These are phyloP conservation scores for Drosophila parabipectinata DNA, from an alignment of 1,140 invertebrate species.

Conservation along the genomic window DNA sequence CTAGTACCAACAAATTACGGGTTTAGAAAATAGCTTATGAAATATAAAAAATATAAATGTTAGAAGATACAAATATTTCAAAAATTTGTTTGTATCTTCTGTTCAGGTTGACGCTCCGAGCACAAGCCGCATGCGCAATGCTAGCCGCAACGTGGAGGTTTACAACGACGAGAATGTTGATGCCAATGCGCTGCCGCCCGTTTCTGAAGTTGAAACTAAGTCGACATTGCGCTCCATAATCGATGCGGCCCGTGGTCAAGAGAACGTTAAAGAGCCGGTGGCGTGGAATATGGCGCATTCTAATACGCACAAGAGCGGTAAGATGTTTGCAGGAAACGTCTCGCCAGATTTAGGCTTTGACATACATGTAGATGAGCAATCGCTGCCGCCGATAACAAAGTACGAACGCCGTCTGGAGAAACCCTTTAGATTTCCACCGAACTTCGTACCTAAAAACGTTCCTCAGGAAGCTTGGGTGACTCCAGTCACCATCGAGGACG, in stretches of 20 bases:
- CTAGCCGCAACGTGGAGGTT: slow-evolving; percentile 58
- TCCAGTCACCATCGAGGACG: slow-evolving; percentile 69
- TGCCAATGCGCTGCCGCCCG: slow-evolving; percentile 32
- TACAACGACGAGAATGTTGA: slow-evolving; percentile 75
- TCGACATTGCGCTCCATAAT: slow-evolving; percentile 85
- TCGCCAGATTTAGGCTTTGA: slow-evolving; percentile 58
- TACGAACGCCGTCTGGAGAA: slow-evolving; percentile 61
- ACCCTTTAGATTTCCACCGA: slow-evolving; percentile 53
- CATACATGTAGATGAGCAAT: slow-evolving; percentile 73
- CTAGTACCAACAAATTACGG: no score
- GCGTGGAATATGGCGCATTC: slow-evolving; percentile 85
- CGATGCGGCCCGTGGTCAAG: slow-evolving; percentile 85
- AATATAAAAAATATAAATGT: not conserved
- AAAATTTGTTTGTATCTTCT: not conserved
- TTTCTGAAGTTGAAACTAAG: slow-evolving; percentile 14
- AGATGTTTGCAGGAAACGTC: slow-evolving; percentile 47
- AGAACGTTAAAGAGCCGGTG: slow-evolving; percentile 87
- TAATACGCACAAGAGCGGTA: slow-evolving; percentile 68
- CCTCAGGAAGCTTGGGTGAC: slow-evolving; percentile 62
- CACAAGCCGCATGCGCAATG: slow-evolving; percentile 45
- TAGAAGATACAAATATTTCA: no score
- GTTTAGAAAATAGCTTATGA: no score
- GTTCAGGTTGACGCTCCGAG: slow-evolving; percentile 40
- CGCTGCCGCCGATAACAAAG: slow-evolving; percentile 39
- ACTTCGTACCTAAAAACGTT: slow-evolving; percentile 59